Conservation (phyloP, 2,888 invertebrate species). For the Pheosia tremula region DNA sequence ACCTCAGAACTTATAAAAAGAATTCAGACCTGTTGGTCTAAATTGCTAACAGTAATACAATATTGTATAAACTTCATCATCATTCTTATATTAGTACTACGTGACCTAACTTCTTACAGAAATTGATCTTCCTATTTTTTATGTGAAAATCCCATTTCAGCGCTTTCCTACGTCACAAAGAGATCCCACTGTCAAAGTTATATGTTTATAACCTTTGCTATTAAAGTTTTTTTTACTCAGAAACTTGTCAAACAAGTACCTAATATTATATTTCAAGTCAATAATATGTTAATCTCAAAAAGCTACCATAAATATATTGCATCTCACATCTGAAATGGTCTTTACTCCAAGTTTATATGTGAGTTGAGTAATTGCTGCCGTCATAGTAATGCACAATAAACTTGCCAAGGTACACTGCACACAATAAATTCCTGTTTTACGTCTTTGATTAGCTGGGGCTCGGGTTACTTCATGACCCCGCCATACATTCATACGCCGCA, state of each 20-base stretch:
- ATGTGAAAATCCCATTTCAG: background rate
- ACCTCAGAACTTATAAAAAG: background rate
- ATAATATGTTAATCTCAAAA: no score
- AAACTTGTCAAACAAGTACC: no score
- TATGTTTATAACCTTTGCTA: background rate
- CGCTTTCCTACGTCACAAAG: background rate
- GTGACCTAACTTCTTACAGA: background rate
- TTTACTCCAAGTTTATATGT: conserved; percentile 52
- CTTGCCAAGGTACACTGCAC: conserved; percentile 74
- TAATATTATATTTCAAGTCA: no score
- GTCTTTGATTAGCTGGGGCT: conserved; percentile 78
- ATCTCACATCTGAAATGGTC: conserved; percentile 21
- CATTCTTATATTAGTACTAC: background rate
- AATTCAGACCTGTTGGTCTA: no score
- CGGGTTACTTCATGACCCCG: conserved; percentile 71
- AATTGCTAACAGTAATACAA: no score
- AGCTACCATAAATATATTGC: background rate
- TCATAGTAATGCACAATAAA: conserved; percentile 79
- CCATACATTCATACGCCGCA: conserved; percentile 22
- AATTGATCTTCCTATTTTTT: background rate
- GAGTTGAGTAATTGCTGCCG: conserved; percentile 79
- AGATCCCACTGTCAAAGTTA: background rate
- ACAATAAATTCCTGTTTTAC: conserved; percentile 81
- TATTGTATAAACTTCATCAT: no score
- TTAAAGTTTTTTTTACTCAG: no score